Percentiles rank a stretch among this genome's conserved stretches.
phyloP scores from a whole-genome alignment of 2,113 vertebrate species.

The Picathartes gymnocephalus region DNA sequence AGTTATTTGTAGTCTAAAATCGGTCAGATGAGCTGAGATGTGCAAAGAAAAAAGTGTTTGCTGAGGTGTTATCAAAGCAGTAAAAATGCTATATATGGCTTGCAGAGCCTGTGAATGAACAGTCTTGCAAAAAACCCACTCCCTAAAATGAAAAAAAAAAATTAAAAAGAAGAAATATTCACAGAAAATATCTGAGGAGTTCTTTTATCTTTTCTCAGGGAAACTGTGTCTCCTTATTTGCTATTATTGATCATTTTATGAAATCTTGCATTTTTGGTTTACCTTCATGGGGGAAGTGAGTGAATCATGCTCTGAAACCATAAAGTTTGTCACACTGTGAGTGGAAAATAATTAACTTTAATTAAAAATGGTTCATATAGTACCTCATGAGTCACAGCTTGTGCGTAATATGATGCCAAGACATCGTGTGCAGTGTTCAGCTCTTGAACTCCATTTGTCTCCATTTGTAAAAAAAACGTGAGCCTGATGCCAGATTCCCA shows the following conservation, averaged over 20 bases:
- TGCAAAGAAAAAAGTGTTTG: not conserved
- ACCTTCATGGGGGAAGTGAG: not conserved
- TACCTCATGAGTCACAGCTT: not conserved
- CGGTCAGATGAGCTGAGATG: not conserved
- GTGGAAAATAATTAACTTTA: not conserved
- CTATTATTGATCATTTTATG: not conserved
- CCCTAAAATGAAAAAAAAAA: not conserved
- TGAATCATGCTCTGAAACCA: not conserved
- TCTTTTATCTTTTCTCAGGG: not conserved
- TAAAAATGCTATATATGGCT: not conserved
- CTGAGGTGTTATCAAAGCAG: not conserved
- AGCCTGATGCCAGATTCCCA: not conserved
- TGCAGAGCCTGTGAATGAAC: not conserved
- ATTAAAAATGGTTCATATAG: not conserved
- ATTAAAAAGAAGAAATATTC: not conserved
- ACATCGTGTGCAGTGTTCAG: not conserved
- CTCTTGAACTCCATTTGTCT: not conserved
- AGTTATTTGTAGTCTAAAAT: conserved; percentile 41
- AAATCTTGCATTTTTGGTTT: not conserved
- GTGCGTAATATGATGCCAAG: not conserved
- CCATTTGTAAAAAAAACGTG: not conserved
- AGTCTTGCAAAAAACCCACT: not conserved
- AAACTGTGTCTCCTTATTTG: not conserved
- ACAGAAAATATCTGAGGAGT: not conserved
- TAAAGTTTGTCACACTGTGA: not conserved